Evolutionary conservation across 2,888 invertebrate genomes (phyloP).

Genomic region (Synergus itoensis): DNA sequence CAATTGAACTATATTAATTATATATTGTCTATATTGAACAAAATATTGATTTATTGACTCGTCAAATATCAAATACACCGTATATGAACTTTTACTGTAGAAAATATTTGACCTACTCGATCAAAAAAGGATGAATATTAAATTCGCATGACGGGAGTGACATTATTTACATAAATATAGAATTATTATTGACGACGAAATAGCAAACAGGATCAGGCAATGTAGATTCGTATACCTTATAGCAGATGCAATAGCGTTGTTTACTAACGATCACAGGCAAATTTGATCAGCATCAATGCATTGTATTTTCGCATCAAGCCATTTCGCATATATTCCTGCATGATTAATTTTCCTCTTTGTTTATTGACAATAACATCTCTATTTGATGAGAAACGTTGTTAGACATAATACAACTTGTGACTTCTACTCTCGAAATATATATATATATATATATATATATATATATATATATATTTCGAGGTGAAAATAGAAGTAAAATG

Average conservation of each 20-base stretch:
- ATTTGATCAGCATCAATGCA: constrained; percentile 35
- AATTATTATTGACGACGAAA: constrained; percentile 1
- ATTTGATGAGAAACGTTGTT: neutral
- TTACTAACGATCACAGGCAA: constrained; percentile 24
- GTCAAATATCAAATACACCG: neutral
- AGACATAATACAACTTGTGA: neutral
- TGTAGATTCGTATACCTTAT: neutral
- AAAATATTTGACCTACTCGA: neutral
- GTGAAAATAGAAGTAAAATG: too few species aligned
- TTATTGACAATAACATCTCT: constrained; percentile 15
- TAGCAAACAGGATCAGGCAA: constrained; percentile 12
- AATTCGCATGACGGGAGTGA: neutral
- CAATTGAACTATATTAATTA: neutral
- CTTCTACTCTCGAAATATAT: too few species aligned
- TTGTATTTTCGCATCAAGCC: constrained; percentile 30
- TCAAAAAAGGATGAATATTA: neutral
- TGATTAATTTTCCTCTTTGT: neutral
- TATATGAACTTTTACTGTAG: neutral
- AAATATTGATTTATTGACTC: too few species aligned
- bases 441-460: too few species aligned
- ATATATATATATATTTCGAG: too few species aligned
- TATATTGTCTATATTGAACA: too few species aligned
- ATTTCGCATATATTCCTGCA: neutral
- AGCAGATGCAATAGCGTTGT: constrained; percentile 19
- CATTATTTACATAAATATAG: constrained; percentile 4